A percentile compares a stretch with the other conserved stretches of the same genome.
Conservation (phyloP, 1,140 invertebrate genomes). For the Acromyrmex charruanus region DNA sequence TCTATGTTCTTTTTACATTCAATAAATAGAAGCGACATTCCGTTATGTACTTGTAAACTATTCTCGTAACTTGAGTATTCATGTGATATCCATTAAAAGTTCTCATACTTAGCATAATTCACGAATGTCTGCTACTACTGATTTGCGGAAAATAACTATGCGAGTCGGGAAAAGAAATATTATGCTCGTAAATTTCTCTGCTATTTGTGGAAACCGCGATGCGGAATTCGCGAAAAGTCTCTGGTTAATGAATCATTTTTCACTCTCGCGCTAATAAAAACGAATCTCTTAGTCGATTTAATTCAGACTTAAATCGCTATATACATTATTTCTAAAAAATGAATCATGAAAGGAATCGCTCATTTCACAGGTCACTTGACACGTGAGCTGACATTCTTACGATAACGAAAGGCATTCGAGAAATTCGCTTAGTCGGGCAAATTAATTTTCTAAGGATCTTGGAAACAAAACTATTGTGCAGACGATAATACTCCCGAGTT, state of each 20-base stretch:
- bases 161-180: not conserved
- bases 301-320: not conserved
- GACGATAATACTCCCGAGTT: not conserved
- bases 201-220: not conserved
- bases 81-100: not conserved
- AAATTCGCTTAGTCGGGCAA: not conserved
- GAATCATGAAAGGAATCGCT: not conserved
- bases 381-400: not conserved
- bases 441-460: not conserved
- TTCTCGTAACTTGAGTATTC: not conserved
- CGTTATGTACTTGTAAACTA: constrained; percentile 3
- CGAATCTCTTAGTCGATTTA: constrained; percentile 6
- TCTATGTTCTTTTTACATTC: not conserved
- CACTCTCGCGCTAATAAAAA: constrained; percentile 32
- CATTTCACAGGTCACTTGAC: not conserved
- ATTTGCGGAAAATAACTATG: constrained; percentile 29
- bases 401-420: constrained; percentile 14
- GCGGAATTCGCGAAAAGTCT: not conserved
- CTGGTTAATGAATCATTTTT: constrained; percentile 30
- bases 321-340: constrained; percentile 16
- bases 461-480: not conserved
- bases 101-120: constrained; percentile 13
- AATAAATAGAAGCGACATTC: not conserved
- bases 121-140: constrained; percentile 4
- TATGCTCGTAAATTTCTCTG: constrained; percentile 5